phyloP scores from a whole-genome alignment of 1,140 invertebrate genomes.

The Portunus trituberculatus region DNA sequence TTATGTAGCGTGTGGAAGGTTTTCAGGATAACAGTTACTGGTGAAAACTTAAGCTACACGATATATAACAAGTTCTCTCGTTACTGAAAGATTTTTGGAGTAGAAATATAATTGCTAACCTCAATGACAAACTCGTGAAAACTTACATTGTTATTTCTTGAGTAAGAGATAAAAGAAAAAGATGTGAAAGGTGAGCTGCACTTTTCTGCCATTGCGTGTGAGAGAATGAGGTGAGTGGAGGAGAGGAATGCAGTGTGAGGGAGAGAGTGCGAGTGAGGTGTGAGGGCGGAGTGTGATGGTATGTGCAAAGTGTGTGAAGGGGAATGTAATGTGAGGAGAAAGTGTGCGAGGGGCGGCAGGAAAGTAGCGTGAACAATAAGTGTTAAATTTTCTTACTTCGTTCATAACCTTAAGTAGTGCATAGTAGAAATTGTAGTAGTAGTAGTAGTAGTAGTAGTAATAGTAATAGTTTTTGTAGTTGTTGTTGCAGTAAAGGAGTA shows the following conservation, averaged over 20 bases:
- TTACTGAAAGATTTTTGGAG: neutral
- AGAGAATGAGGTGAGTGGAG: neutral
- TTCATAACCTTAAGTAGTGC: no score
- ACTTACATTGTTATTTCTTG: constrained; percentile 45
- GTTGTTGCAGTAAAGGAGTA: no score
- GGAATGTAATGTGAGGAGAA: constrained; percentile 16
- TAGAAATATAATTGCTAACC: constrained; percentile 25
- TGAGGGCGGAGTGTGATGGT: neutral
- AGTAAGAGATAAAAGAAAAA: neutral
- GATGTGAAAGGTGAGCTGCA: neutral
- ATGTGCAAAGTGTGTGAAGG: neutral
- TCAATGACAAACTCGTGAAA: constrained; percentile 44
- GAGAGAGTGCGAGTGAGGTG: neutral
- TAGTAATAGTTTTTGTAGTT: no score
- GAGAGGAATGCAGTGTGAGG: neutral
- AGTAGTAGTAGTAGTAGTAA: no score
- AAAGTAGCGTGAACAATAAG: neutral
- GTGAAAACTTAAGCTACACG: no score
- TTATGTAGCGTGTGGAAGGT: no score
- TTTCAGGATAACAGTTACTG: no score
- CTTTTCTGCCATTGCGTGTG: neutral
- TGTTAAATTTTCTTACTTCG: neutral
- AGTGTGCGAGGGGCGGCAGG: neutral
- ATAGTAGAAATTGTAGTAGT: no score
- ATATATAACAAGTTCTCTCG: neutral